Base-by-base conservation (phyloP, 2,797 vertebrate genomes). In the Bradypodion ventrale region DNA sequence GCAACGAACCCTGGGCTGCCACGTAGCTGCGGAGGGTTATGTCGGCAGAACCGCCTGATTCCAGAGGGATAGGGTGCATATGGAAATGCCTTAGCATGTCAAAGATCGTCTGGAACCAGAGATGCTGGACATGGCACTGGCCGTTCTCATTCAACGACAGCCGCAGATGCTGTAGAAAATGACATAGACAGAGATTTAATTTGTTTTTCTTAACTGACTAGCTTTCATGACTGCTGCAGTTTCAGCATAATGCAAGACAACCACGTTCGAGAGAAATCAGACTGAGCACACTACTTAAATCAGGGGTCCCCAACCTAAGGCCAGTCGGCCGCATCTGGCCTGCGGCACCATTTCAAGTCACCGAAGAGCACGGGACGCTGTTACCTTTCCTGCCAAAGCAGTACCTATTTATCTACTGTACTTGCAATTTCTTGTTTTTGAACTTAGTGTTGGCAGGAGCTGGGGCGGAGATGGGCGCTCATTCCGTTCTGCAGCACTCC, bases 41-140 rank as follows among this genome's bases (percentile, higher is more conserved):
- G 95, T 99, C 98, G 0, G 98, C 98, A 0, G 98, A 97, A 13
- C 98, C 98, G 0, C 99, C 98, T 0, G 99, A 99, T 93, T 99
- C 99, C 27, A 99, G 95, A 0, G 99, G 99, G 89, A 99, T 99
- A 68, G 99, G 98, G 73, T 99, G 98, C 0, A 97, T 96, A 87
- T 99, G 98, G 95, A 99, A 99, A 94, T 99, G 99, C 46, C 97
- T 96, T 85, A 99, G 92, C 99, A 99, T 99, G 93, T 99, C 98
- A 0, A 98, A 97, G 88, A 99, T 97, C 0, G 98, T 98, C 96
- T 98, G 98, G 94, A 99, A 99, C 98, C 99, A 99, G 92, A 99
- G 96, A 93, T 99, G 99, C 91, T 99, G 99, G 32, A 99, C 98
- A 4, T 98, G 98, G 94, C 99, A 99, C 92, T 99, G 98, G 13